A percentile compares a stretch with the other conserved stretches of the same genome.
These are phyloP conservation scores for Drosophila borealis DNA, from an alignment of 2,888 invertebrate species.

Conservation along the genomic window DNA sequence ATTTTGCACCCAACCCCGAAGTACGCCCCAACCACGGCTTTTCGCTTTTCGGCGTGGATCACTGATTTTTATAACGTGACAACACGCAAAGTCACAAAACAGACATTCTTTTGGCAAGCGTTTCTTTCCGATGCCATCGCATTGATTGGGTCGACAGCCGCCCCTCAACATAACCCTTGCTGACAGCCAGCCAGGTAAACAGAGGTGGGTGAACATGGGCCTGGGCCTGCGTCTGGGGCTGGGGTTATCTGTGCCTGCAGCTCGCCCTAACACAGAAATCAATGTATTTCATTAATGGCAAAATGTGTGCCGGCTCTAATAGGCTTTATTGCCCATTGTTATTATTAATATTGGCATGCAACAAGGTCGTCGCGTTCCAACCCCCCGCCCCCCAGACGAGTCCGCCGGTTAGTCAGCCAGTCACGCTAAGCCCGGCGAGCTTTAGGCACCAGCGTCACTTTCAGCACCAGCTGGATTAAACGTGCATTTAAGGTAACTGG, in stretches of 20 bases:
- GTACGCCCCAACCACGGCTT: background rate
- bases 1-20: too few species aligned
- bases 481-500: conserved; percentile 1
- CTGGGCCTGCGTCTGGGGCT: too few species aligned
- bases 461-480: conserved; percentile 25
- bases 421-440: conserved; percentile 38
- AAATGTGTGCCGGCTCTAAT: conserved; percentile 80
- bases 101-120: conserved; percentile 38
- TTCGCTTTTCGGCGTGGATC: conserved; percentile 66
- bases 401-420: conserved; percentile 33
- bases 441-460: conserved; percentile 14
- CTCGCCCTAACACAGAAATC: conserved; percentile 68
- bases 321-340: conserved; percentile 81
- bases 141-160: conserved; percentile 65
- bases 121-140: conserved; percentile 53
- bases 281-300: conserved; percentile 80
- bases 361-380: conserved; percentile 70
- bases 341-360: conserved; percentile 79
- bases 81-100: conserved; percentile 83
- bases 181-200: conserved; percentile 19
- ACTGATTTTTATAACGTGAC: conserved; percentile 85
- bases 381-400: background rate
- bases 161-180: conserved; percentile 64
- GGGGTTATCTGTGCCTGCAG: background rate
- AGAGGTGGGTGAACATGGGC: background rate